Conservation (phyloP, 2,888 invertebrate species). For the Mythimna loreyi region DNA sequence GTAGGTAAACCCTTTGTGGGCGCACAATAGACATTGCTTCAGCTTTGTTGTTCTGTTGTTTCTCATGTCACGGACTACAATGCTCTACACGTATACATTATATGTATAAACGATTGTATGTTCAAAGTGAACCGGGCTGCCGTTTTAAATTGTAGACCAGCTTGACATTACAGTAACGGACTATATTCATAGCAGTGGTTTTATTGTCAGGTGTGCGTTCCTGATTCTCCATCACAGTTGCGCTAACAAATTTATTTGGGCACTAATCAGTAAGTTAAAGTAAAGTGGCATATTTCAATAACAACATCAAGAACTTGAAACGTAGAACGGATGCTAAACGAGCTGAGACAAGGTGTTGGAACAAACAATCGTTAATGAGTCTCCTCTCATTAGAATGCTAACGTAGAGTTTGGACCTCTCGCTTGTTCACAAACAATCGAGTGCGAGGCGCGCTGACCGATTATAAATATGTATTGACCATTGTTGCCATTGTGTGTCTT, state of each 20-base stretch:
- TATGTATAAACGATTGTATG: constrained; percentile 17
- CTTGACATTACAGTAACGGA: background rate
- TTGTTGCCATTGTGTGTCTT: background rate
- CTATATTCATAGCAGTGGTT: background rate
- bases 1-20: constrained; percentile 67
- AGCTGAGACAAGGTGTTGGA: background rate
- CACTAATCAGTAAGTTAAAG: background rate
- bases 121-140: constrained; percentile 6
- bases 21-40: constrained; percentile 60
- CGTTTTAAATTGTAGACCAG: constrained; percentile 11
- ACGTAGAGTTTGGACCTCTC: constrained; percentile 20
- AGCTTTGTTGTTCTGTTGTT: constrained; percentile 62
- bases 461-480: constrained; percentile 35
- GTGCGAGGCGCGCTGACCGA: constrained; percentile 15
- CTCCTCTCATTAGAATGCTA: constrained; percentile 7
- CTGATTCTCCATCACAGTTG: background rate
- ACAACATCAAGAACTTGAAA: background rate
- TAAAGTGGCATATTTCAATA: background rate
- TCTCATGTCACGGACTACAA: constrained; percentile 56
- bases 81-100: constrained; percentile 11
- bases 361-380: constrained; percentile 9
- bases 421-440: constrained; percentile 12
- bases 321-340: background rate
- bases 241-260: background rate
- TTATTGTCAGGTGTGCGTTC: background rate